These are phyloP conservation scores for Aelia acuminata DNA, from an alignment of 2,888 invertebrate species.

Conservation along the genomic window DNA sequence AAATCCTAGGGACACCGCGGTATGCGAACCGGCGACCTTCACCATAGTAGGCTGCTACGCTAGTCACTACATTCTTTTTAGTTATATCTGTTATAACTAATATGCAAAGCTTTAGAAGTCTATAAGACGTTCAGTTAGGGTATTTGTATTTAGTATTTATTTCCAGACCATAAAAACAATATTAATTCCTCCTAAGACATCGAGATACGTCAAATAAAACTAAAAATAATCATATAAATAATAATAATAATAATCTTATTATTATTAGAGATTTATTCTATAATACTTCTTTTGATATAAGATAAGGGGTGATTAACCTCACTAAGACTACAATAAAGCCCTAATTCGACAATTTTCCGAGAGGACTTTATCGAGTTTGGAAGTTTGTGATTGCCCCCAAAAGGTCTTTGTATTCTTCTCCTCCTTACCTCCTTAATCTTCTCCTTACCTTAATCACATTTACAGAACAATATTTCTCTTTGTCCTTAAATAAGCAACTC, in stretches of 20 bases:
- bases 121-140: too few relatives aligned
- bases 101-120: too few relatives aligned
- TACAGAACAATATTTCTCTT: constrained; percentile 14
- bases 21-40: too few relatives aligned
- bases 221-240: not conserved
- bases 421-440: not conserved
- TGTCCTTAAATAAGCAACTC: constrained; percentile 17
- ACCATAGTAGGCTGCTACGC: too few relatives aligned
- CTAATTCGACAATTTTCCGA: constrained; percentile 8
- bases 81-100: too few relatives aligned
- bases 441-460: constrained; percentile 21
- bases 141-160: too few relatives aligned
- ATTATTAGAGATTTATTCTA: not conserved
- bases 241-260: too few relatives aligned
- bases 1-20: too few relatives aligned
- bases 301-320: not conserved
- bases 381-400: not conserved
- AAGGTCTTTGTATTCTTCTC: not conserved
- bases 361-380: not conserved
- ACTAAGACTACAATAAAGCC: not conserved
- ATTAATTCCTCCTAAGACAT: not conserved
- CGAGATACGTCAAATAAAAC: not conserved
- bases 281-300: constrained; percentile 2
- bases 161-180: not conserved
- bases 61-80: too few relatives aligned